Conservation (phyloP, 2,797 vertebrate genomes). For the Vipera ursinii region DNA sequence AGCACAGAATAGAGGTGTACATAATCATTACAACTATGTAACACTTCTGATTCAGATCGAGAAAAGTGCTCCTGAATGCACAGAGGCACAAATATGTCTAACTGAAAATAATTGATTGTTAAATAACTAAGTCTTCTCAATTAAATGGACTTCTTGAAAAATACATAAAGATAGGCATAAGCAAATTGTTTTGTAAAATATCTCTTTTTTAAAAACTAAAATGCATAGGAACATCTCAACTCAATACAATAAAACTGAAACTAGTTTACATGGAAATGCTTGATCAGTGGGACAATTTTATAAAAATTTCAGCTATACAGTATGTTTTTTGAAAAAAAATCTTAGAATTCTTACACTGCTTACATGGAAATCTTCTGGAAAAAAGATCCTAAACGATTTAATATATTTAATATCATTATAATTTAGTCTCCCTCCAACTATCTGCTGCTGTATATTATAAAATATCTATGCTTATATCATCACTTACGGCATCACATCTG, state of each 20-base stretch:
- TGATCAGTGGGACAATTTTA: not conserved
- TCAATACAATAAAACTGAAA: not conserved
- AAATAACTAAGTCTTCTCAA: not conserved
- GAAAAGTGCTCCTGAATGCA: not conserved
- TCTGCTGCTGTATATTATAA: not conserved
- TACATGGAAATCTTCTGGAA: not conserved
- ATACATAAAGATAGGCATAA: not conserved
- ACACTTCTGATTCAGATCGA: not conserved
- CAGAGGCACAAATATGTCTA: not conserved
- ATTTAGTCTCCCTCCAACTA: not conserved
- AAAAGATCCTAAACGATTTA: not conserved
- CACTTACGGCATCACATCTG: conserved; percentile 90
- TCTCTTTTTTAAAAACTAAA: not conserved
- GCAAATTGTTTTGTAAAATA: not conserved
- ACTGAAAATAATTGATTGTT: not conserved
- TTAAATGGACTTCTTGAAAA: not conserved
- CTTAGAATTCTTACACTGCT: not conserved
- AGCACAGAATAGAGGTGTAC: not conserved
- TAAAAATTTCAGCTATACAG: not conserved
- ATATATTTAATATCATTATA: not conserved
- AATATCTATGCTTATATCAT: rapidly evolving
- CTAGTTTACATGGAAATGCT: not conserved
- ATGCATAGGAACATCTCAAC: not conserved
- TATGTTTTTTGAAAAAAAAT: not conserved
- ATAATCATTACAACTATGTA: not conserved